Percentiles rank a stretch among this genome's conserved stretches.
These are phyloP conservation scores for Ephialtes manifestator DNA, from an alignment of 2,888 invertebrate species.

Conservation along the genomic window DNA sequence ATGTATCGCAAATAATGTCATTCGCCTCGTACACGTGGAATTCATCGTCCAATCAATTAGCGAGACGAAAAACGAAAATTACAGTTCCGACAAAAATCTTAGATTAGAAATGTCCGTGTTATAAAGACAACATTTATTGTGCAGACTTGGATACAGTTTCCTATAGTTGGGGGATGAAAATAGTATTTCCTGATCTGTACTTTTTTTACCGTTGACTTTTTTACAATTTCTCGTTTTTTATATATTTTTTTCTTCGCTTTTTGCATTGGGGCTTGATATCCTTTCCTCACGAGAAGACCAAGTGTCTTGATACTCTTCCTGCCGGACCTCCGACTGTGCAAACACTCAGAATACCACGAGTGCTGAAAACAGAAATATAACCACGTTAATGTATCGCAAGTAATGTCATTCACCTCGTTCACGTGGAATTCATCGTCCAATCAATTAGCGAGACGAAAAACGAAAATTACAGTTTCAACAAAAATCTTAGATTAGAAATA, in stretches of 20 bases:
- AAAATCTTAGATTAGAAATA: too few species aligned
- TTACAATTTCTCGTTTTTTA: too few species aligned
- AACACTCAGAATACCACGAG: neutral
- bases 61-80: neutral
- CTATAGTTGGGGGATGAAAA: too few species aligned
- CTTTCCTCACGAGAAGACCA: too few species aligned
- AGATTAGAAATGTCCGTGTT: too few species aligned
- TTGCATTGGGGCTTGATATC: too few species aligned
- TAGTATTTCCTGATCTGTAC: too few species aligned
- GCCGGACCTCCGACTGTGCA: conserved; percentile 9
- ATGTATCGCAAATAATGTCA: neutral
- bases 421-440: neutral
- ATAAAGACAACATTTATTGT: too few species aligned
- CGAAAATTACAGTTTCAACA: neutral
- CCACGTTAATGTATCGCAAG: neutral
- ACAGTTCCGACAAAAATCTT: too few species aligned
- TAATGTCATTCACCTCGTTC: neutral
- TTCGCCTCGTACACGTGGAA: neutral
- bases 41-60: neutral
- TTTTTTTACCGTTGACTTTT: too few species aligned
- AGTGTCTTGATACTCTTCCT: conserved; percentile 63
- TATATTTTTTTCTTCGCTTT: too few species aligned
- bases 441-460: neutral
- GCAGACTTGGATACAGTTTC: too few species aligned
- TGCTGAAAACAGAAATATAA: neutral